phyloP scores from a whole-genome alignment of 2,797 vertebrate genomes.

The Hypotaenidia okinawae region DNA sequence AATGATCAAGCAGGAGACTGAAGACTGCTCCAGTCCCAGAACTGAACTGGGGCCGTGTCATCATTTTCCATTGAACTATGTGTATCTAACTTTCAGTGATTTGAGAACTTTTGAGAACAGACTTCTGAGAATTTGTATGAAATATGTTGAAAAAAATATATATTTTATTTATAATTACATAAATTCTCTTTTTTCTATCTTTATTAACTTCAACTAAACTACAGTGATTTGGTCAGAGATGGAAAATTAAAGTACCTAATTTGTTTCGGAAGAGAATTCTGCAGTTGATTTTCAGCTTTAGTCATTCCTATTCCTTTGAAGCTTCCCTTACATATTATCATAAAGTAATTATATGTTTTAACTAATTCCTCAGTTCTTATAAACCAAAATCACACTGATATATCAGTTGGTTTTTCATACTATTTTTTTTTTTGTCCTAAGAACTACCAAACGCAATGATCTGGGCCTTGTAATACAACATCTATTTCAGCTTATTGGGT shows the following conservation, averaged over 20 bases:
- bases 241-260: not conserved
- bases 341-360: not conserved
- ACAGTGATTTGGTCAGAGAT: not conserved
- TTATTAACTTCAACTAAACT: not conserved
- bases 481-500: not conserved
- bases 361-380: not conserved
- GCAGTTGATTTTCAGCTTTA: not conserved
- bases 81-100: not conserved
- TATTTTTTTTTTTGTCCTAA: not conserved
- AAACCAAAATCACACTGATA: not conserved
- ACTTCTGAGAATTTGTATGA: not conserved
- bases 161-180: no score
- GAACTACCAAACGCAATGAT: not conserved
- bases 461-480: not conserved
- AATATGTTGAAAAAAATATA: no score
- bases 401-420: not conserved
- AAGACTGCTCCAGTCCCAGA: not conserved
- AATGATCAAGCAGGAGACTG: not conserved
- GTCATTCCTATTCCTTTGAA: not conserved
- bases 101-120: not conserved
- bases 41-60: not conserved
- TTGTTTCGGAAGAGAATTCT: not conserved
- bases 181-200: not conserved
- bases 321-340: not conserved
- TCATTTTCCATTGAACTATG: not conserved